Evolutionary conservation across 2,113 vertebrate species (phyloP).

Genomic region (Indicator indicator): DNA sequence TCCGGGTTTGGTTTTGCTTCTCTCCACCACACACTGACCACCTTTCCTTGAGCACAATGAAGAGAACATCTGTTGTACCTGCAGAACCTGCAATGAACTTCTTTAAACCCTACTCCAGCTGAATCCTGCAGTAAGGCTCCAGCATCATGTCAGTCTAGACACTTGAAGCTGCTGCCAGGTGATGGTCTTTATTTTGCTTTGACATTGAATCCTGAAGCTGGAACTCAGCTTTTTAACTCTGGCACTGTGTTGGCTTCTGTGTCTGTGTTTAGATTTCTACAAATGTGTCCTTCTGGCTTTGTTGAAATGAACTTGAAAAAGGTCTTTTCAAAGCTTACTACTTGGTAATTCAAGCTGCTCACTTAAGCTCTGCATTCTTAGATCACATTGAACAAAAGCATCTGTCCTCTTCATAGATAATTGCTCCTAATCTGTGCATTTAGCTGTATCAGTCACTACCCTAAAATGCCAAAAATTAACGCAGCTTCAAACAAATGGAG

Average conservation of each 20-base stretch:
- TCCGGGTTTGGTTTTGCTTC: not conserved
- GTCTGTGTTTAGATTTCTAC: not conserved
- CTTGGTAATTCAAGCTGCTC: not conserved
- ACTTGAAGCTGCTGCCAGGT: not conserved
- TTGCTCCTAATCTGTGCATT: not conserved
- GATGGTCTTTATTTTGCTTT: not conserved
- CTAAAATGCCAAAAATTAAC: not conserved
- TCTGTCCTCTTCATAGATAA: not conserved
- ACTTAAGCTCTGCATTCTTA: not conserved
- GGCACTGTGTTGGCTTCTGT: fast-evolving
- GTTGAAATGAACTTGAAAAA: not conserved
- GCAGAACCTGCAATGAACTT: not conserved
- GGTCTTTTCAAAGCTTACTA: not conserved
- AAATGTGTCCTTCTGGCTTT: not conserved
- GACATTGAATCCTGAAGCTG: not conserved
- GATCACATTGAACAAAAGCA: not conserved
- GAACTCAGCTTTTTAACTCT: not conserved
- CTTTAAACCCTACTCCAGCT: not conserved
- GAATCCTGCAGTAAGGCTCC: not conserved
- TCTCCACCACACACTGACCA: not conserved
- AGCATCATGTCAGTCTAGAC: fast-evolving
- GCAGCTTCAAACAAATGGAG: not conserved
- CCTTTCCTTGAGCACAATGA: not conserved
- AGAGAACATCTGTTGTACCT: not conserved
- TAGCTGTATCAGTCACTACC: not conserved